A percentile compares a stretch with the other conserved stretches of the same genome.
These are phyloP conservation scores for Propithecus coquereli DNA, from an alignment of 2,113 vertebrate genomes.

Conservation along the genomic window DNA sequence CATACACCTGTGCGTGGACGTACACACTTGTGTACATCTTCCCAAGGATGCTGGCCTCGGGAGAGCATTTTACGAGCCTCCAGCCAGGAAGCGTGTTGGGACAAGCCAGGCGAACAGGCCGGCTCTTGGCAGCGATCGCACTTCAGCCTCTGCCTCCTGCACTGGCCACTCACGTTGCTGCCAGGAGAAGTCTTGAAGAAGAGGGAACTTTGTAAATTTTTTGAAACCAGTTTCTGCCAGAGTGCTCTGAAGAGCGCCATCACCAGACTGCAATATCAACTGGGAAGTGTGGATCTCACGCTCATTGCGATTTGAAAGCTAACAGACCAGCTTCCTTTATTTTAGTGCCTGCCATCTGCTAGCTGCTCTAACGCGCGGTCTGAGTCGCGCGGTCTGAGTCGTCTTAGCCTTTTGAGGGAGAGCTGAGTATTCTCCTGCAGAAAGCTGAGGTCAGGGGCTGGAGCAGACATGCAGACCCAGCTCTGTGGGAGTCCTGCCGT, in stretches of 20 bases:
- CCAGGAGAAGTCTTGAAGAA: not conserved
- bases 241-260: not conserved
- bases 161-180: not conserved
- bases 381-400: not conserved
- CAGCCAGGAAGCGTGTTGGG: not conserved
- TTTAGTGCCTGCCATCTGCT: not conserved
- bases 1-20: fast-evolving
- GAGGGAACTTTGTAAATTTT: not conserved
- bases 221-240: not conserved
- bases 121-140: not conserved
- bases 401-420: not conserved
- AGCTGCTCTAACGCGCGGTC: fast-evolving
- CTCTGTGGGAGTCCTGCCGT: not conserved
- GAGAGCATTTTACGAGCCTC: not conserved
- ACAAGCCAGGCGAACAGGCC: not conserved
- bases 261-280: not conserved
- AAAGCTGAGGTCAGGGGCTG: not conserved
- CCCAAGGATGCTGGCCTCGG: not conserved
- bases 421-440: not conserved
- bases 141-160: not conserved
- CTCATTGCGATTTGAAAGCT: not conserved
- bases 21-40: not conserved
- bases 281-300: not conserved
- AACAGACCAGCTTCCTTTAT: not conserved
- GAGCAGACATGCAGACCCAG: not conserved